These are phyloP conservation scores for Centruroides sculpturatus DNA, from an alignment of 1,140 invertebrate species.

Conservation along the genomic window DNA sequence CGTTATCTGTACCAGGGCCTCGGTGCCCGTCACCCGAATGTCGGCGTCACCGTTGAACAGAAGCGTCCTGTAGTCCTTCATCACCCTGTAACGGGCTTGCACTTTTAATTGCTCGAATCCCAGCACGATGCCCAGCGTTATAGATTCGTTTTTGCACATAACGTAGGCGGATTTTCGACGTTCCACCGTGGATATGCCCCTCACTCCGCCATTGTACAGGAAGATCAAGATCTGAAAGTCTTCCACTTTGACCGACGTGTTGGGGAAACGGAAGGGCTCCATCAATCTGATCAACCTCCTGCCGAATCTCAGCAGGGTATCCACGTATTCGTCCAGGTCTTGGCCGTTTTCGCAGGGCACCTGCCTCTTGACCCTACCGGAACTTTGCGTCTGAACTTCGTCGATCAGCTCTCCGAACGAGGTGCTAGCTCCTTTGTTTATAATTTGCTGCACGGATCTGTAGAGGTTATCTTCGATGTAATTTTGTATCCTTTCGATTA, in stretches of 20 bases:
- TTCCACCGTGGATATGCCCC: conserved; percentile 19
- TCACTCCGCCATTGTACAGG: conserved; percentile 17
- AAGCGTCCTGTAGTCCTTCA: conserved; percentile 20
- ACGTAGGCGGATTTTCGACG: conserved; percentile 19
- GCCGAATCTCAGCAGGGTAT: conserved; percentile 20
- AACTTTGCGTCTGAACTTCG: background rate
- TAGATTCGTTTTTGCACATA: conserved; percentile 18
- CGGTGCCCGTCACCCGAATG: conserved; percentile 15
- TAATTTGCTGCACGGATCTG: background rate
- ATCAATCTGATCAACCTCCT: conserved; percentile 18
- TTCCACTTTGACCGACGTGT: conserved; percentile 19
- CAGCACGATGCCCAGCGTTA: conserved; percentile 20
- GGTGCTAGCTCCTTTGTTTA: background rate
- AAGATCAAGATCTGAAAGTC: conserved; percentile 19
- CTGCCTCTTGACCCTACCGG: conserved; percentile 14
- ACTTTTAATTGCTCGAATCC: conserved; percentile 18
- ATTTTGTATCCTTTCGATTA: background rate
- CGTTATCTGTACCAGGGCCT: conserved; percentile 19
- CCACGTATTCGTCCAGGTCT: conserved; percentile 23
- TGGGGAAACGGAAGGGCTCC: conserved; percentile 17
- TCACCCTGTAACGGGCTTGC: conserved; percentile 18
- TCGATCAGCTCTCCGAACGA: background rate
- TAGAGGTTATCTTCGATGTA: background rate
- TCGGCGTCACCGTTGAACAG: conserved; percentile 23
- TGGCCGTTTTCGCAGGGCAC: conserved; percentile 22